Base-by-base conservation (phyloP, 2,797 vertebrate species). In the Tadarida brasiliensis region DNA sequence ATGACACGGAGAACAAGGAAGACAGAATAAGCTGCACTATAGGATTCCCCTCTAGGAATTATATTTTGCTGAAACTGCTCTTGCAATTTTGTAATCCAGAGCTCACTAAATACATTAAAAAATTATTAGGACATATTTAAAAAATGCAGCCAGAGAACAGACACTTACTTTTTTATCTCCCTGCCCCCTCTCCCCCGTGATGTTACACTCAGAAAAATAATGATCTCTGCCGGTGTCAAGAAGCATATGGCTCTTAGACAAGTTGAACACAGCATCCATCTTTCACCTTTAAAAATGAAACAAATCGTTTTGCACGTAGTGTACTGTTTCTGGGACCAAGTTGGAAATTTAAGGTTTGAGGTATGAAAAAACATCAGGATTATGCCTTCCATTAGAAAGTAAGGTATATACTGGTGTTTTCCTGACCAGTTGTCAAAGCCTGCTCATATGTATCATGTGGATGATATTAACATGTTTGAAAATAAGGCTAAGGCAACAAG, bases 11-110 rank as follows among this genome's bases (percentile, higher is more conserved):
- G 59, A 90, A 92, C 30, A 77, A 88, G 35, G 47, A 20, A 44
- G 59, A 15, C 4, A 73, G 28, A 70, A 78, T 26, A 39, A 88
- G 30, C 26, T 54, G 33, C 39, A 49, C 57, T 47, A 10, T 0
- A 54, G 83, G 81, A 77, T 26, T 77, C 30, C 17, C 24, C 56
- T 30, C 68, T 15, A 65, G 83, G 49, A 89, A 85, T 47, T 17
- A 35, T 6, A 59, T 30, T 73, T 95, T 73, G 61, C 81, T 92
- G 44, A 93, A 88, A 67, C 10, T 19, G 47, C 33, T 93, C 33
- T 95, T 85, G 54, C 28, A 93, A 59, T 59, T 91, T 92, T 81
- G 49, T 28, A 91, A 59, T 44, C 61, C 19, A 91, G 28, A 57
- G 20, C 17, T 96, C 49, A 67, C 1, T 85, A 68, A 87, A 82